A percentile compares a stretch with the other conserved stretches of the same genome.
phyloP scores from a whole-genome alignment of 2,797 vertebrate species.

The Pangasius mekongensis region DNA sequence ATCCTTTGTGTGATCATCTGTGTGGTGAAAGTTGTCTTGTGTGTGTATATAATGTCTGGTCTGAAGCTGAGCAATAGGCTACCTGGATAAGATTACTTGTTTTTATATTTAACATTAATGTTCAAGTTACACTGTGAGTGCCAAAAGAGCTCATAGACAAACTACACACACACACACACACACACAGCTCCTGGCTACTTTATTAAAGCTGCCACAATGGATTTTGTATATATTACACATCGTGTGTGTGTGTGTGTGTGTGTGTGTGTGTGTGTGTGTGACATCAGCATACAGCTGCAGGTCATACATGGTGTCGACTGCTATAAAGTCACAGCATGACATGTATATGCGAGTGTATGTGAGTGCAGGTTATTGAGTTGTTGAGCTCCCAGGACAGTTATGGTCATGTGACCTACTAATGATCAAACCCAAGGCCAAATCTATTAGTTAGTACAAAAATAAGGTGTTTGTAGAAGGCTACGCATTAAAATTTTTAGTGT shows the following conservation, averaged over 20 bases:
- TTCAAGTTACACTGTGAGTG: slow-evolving; percentile 3
- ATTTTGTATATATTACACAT: neutral
- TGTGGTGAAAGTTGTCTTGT: neutral
- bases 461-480: neutral
- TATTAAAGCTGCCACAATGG: slow-evolving; percentile 21
- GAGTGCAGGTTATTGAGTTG: neutral
- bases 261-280: neutral
- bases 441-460: no score
- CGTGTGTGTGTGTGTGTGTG: neutral
- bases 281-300: neutral
- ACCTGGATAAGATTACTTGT: neutral
- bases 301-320: no score
- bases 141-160: neutral
- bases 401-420: no score
- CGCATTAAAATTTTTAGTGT: neutral
- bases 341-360: neutral
- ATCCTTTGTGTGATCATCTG: neutral
- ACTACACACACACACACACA: neutral
- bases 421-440: no score
- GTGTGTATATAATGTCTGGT: neutral
- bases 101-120: neutral
- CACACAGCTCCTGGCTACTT: neutral
- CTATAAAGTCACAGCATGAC: no score
- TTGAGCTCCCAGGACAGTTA: no score
- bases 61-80: neutral